phyloP scores from a whole-genome alignment of 2,797 vertebrate species.

The Centropyge bicolor region DNA sequence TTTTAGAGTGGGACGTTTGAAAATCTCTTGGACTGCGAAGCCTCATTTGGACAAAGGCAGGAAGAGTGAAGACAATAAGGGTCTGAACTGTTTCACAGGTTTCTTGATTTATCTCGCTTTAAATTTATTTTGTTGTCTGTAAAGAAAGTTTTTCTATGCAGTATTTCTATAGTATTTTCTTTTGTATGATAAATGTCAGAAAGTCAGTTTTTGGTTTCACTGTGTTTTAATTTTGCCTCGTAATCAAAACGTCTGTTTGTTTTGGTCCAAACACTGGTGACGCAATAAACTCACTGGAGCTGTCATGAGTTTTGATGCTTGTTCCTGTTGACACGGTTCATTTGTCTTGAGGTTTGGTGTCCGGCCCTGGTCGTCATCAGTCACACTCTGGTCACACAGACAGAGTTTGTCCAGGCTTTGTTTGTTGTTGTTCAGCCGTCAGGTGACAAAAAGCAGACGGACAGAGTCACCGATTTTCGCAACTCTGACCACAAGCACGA shows the following conservation, averaged over 20 bases:
- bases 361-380: not conserved
- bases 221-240: not conserved
- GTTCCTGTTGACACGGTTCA: not conserved
- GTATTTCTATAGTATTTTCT: not conserved
- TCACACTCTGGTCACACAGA: not conserved
- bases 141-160: too few relatives aligned
- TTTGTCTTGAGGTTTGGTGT: not conserved
- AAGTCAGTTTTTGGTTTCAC: not conserved
- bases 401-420: not conserved
- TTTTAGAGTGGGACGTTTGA: too few relatives aligned
- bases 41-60: too few relatives aligned
- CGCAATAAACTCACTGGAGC: not conserved
- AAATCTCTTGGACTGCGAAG: too few relatives aligned
- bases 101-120: not conserved
- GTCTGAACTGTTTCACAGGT: too few relatives aligned
- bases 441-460: constrained; percentile 20
- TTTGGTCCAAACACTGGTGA: not conserved
- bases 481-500: constrained; percentile 3
- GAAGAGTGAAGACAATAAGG: too few relatives aligned
- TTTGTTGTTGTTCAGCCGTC: constrained; percentile 15
- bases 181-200: not conserved
- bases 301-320: not conserved
- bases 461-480: not conserved
- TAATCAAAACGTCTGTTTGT: not conserved
- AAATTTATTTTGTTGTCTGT: not conserved